Percentiles rank a stretch among this genome's conserved stretches.
These are phyloP conservation scores for Ceratoteleas bidentatus DNA, from an alignment of 1,140 invertebrate species.

Conservation along the genomic window DNA sequence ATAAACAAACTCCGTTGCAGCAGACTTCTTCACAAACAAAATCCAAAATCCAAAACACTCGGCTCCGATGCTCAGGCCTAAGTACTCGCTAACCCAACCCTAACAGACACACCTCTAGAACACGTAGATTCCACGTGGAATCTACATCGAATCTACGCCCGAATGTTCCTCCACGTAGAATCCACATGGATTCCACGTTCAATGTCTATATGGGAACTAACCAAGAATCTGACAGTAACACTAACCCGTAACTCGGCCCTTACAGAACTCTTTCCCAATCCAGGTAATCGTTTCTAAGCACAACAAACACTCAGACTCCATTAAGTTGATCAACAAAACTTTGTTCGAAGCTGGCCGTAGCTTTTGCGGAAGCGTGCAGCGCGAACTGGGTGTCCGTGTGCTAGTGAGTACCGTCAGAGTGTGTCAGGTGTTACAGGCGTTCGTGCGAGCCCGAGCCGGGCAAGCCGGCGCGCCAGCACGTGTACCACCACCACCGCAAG, in stretches of 20 bases:
- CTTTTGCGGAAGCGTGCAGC: too few species aligned
- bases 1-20: too few species aligned
- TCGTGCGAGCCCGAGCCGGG: slow-evolving; percentile 73
- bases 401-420: slow-evolving; percentile 39
- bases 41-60: background rate
- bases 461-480: slow-evolving; percentile 56
- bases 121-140: too few species aligned
- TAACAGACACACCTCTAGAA: too few species aligned
- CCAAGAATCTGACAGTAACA: background rate
- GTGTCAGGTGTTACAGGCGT: slow-evolving; percentile 69
- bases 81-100: too few species aligned
- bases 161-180: too few species aligned
- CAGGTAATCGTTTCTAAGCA: slow-evolving; percentile 24
- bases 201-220: too few species aligned
- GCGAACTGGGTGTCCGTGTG: slow-evolving; percentile 1
- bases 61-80: background rate
- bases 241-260: background rate
- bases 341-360: too few species aligned
- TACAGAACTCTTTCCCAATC: slow-evolving; percentile 2
- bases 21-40: too few species aligned
- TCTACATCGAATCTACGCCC: too few species aligned
- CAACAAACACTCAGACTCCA: slow-evolving; percentile 20
- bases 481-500: slow-evolving; percentile 70
- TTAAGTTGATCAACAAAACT: slow-evolving; percentile 17
- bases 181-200: too few species aligned